These are phyloP conservation scores for Lepidochitona cinerea DNA, from an alignment of 2,888 invertebrate genomes.

Conservation along the genomic window DNA sequence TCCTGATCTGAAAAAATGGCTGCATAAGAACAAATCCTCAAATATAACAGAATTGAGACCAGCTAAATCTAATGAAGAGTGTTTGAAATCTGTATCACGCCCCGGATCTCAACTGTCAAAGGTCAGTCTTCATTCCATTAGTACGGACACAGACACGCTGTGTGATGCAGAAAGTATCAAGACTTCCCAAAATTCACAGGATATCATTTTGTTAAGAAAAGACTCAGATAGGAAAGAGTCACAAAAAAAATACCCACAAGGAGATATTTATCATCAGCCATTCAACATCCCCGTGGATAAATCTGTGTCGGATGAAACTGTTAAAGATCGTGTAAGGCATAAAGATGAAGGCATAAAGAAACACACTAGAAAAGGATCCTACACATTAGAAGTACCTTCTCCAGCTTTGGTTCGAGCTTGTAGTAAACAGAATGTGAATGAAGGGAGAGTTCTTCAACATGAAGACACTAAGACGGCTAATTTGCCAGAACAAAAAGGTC, in stretches of 20 bases:
- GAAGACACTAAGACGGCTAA: background rate
- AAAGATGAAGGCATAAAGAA: background rate
- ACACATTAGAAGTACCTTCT: conserved; percentile 84
- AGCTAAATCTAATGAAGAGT: no score
- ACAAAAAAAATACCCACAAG: background rate
- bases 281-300: background rate
- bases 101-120: background rate
- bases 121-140: background rate
- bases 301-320: background rate
- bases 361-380: conserved; percentile 81
- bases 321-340: background rate
- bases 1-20: background rate
- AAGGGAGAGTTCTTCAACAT: background rate
- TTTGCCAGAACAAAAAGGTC: background rate
- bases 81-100: background rate
- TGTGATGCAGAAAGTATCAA: background rate
- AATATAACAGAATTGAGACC: background rate
- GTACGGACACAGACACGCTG: background rate
- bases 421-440: background rate
- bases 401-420: conserved; percentile 75
- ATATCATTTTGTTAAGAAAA: background rate
- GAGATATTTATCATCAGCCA: background rate
- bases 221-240: background rate
- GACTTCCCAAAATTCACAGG: background rate
- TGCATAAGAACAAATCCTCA: background rate